Base-by-base conservation (phyloP, 2,113 vertebrate species). In the Myanophis thanlyinensis region DNA sequence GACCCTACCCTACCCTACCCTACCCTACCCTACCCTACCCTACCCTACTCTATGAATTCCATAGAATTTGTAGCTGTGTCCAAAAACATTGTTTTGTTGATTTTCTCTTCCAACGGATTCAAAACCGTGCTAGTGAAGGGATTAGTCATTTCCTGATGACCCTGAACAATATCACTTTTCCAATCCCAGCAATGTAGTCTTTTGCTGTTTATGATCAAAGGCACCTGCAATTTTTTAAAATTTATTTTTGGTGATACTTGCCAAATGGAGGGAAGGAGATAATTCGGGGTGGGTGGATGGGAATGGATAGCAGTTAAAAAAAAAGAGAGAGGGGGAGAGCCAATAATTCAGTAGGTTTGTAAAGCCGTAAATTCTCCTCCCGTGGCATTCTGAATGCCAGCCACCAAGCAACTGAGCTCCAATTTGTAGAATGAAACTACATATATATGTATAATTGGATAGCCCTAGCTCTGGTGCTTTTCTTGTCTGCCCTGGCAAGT, bases 401-500 rank as follows among this genome's bases (percentile, higher is more conserved):
- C 92, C 92, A 56, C 52, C 89, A 91, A 96, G 53, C 89, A 96
- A 91, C 90, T 95, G 95, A 96, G 93, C 51, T 90, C 89, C 1
- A 0, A 25, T 18, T 92, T 88, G 15, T 88, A 94, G n/a, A 96
- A 91, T 62, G 84, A 73, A 95, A 90, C 89, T 54, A 52, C 73
- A 89, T 94, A 93, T 40, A 35, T 89, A 93, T 25, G n/a, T 89
- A 92, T 92, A 89, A 80, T 96, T 96, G 89, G n/a, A 90, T 54
- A 22, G 54, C 95, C 94, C 93, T 95, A 96, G 95, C 96, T 96
- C 96, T 96, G 25, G 87, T 92, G 59, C 85, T 96, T 96, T 67
- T 12, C 11, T 44, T 89, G 18, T 35, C 47, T 22, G 56, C 91
- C 56, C 46, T 85, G 59, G 62, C 84, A 92, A 92, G 94, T 95